Base-by-base conservation (phyloP, 2,888 invertebrate genomes). In the Slavum lentiscoides region DNA sequence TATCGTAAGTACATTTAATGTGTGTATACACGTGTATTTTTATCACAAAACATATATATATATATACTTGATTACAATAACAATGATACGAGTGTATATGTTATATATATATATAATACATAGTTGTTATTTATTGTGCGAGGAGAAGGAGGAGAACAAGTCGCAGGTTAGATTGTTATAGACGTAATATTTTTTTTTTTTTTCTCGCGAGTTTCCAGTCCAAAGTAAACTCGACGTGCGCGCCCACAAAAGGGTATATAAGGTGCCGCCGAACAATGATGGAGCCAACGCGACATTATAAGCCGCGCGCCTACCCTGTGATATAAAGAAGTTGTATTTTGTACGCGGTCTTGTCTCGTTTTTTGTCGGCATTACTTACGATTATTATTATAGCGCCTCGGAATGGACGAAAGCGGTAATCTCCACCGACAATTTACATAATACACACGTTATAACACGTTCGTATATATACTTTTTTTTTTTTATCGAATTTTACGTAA, bases 71-170 rank as follows among this genome's bases (percentile, higher is more conserved):
- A 77, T 77, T 77, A 77, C 70, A 77, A 77, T 77, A 77, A 77
- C 77, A 77, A 77, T 77, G 70, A 77, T 77, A 76, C 62, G 39
- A 62, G 62, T 4, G 30, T 30, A 30, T 30, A 30, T 30, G n/a
- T n/a, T n/a, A 30, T 30, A 30, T 30, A 30, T 30, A 30, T 30
- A 30, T 30, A n/a, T 70, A 70, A 64, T 70, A 55, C 64, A 70
- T 77, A 39, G 70, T 70, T 64, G 69, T 77, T 77, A 77, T 77
- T 77, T 77, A 77, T 77, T 77, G 77, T 69, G 69, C 70, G 77
- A 77, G 21, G n/a, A 58, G 49, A 49, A 49, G 62, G 19, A 30
- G 61, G 59, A 59, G 15, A 21, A 49, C 21, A 43, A 43, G 7
- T 43, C 17, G 11, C 43, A 19, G 58, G 55, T 55, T n/a, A n/a